These are phyloP conservation scores for Phenganax subtilis DNA, from an alignment of 92 coral and sea anemone genomes.

Conservation along the genomic window DNA sequence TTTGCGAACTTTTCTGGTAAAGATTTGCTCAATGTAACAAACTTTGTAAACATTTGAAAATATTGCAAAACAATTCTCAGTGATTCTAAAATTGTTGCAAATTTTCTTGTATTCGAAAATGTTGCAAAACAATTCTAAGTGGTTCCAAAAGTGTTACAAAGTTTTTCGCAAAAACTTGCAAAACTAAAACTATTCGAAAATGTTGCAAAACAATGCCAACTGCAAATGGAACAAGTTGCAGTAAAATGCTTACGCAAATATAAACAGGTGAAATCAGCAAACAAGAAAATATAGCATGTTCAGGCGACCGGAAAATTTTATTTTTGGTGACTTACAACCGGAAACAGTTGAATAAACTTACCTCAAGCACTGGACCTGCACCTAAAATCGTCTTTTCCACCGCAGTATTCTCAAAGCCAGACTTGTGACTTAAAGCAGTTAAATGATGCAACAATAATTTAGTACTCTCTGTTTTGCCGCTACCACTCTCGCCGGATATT, in stretches of 20 bases:
- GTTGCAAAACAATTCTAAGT: not conserved
- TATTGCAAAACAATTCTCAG: slow-evolving; percentile 1
- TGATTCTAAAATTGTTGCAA: not conserved
- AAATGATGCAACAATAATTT: slow-evolving; percentile 91
- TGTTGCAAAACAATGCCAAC: not conserved
- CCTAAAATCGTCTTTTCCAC: slow-evolving; percentile 97
- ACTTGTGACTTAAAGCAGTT: slow-evolving; percentile 86
- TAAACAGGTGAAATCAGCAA: not conserved
- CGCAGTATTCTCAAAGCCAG: slow-evolving; percentile 66
- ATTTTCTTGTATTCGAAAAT: not conserved
- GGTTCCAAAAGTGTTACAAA: not conserved
- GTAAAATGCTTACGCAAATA: not conserved
- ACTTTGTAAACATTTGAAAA: not conserved
- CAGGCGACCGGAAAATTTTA: not conserved
- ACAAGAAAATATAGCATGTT: not conserved
- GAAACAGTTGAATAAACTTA: slow-evolving; percentile 41
- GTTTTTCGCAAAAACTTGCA: not conserved
- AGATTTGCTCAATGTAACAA: too few relatives aligned
- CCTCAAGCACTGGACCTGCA: slow-evolving; percentile 97
- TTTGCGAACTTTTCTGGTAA: not conserved
- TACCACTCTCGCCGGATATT: slow-evolving; percentile 96
- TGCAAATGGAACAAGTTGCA: not conserved
- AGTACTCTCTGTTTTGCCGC: slow-evolving; percentile 97
- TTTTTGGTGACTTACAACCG: slow-evolving; percentile 23
- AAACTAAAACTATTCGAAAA: not conserved